Base-by-base conservation (phyloP, 2,888 invertebrate species). In the Drosophila formosana region DNA sequence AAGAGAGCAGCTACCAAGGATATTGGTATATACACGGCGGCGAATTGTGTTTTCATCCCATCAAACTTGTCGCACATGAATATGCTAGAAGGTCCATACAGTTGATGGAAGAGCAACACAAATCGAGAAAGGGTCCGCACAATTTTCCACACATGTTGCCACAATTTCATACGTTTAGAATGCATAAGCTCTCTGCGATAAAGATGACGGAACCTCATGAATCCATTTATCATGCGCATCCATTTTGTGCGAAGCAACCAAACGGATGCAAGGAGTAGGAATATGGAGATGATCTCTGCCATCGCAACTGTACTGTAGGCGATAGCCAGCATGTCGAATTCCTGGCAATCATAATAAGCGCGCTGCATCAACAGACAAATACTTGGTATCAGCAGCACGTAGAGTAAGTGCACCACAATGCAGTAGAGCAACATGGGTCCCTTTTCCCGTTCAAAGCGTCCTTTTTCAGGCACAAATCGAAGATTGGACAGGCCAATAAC, bases 401-500 rank as follows among this genome's bases (percentile, higher is more conserved):
- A 73, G 2, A 46, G 0, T 9, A 66, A 18, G 37, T 82, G 51
- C 23, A 82, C 4, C 0, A 64, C 1, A 2, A 66, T 4, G 25
- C 75, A 75, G 11, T 79, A 89, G 0, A 51, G 1, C 30, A 82
- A 6, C 4, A 76, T 78, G 6, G 66, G 32, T 13, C 69, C 71
- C 13, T 63, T 73, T 11, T 75, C 57, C 1, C 62, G 34, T n/a
- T 65, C n/a, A 4, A 74, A 66, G 0, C 55, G 58, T 5, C 56
- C 56, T 0, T n/a, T 45, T 4, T 37, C 23, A 0, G 57, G n/a
- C 7, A 68, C 65, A 55, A 68, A 89, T 28, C 70, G 74, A 1
- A 87, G 25, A 32, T 76, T 87, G 47, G 61, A 46, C 1, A 89
- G 13, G 0, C 89, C 90, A 28, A 82, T 61, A 2, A 28, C 13